phyloP scores from a whole-genome alignment of 2,113 vertebrate genomes.

The Sander vitreus region DNA sequence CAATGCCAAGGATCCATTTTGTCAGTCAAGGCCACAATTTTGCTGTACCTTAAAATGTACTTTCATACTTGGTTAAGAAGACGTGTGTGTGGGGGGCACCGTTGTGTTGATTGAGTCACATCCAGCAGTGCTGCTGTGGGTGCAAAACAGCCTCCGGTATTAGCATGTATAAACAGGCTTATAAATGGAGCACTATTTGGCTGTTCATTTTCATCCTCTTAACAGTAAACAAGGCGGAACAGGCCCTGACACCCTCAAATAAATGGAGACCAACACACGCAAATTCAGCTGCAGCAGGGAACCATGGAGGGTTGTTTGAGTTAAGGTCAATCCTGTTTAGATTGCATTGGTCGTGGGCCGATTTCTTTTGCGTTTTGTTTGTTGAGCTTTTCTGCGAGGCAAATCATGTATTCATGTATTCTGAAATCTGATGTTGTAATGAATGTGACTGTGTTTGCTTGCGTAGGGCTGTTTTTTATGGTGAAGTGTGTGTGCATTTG shows the following conservation, averaged over 20 bases:
- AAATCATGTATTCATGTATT: conserved; percentile 71
- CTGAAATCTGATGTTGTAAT: conserved; percentile 64
- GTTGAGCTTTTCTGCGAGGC: conserved; percentile 57
- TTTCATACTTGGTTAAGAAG: conserved; percentile 50
- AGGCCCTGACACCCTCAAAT: conserved; percentile 79
- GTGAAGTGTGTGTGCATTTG: conserved; percentile 30
- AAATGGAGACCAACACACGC: conserved; percentile 74
- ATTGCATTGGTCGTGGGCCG: conserved; percentile 54
- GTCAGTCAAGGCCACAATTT: conserved; percentile 41
- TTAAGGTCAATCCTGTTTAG: conserved; percentile 80
- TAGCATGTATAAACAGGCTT: conserved; percentile 84
- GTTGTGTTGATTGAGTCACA: conserved; percentile 77
- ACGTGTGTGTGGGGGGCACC: conserved; percentile 35
- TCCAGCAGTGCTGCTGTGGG: conserved; percentile 73
- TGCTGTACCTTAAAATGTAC: conserved; percentile 43
- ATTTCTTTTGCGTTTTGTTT: conserved; percentile 58
- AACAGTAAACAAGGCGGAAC: conserved; percentile 84
- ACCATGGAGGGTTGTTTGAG: conserved; percentile 65
- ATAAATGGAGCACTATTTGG: conserved; percentile 82
- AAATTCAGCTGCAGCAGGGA: conserved; percentile 64
- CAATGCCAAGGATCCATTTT: conserved; percentile 29
- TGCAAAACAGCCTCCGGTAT: conserved; percentile 76
- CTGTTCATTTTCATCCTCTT: conserved; percentile 84
- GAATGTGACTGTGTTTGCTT: conserved; percentile 66
- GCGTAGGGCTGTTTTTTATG: conserved; percentile 33